A percentile compares a stretch with the other conserved stretches of the same genome.
These are phyloP conservation scores for pig (Sus scrofa) DNA, from an alignment of 2,113 vertebrate species.

Conservation along the genomic window DNA sequence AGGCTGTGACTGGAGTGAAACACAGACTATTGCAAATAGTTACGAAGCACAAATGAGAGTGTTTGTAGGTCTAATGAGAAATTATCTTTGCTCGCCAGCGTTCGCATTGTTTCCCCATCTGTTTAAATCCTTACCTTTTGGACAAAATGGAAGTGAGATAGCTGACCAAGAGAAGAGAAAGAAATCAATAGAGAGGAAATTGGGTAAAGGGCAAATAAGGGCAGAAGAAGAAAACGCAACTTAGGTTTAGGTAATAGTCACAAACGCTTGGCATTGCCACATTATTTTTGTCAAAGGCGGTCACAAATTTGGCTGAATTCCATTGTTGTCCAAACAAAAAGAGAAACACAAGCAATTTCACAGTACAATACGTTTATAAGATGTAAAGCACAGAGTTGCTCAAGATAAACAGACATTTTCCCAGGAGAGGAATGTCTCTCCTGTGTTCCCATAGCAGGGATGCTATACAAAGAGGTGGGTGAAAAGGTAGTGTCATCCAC, in stretches of 20 bases:
- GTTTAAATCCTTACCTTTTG: not conserved
- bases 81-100: not conserved
- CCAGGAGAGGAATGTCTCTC: not conserved
- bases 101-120: not conserved
- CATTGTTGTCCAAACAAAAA: not conserved
- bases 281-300: not conserved
- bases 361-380: not conserved
- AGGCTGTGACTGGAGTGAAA: not conserved
- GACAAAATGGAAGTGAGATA: not conserved
- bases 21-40: not conserved
- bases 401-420: not conserved
- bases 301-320: not conserved
- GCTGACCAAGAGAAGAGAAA: not conserved
- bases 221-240: not conserved
- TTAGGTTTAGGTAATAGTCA: not conserved
- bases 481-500: rapidly evolving
- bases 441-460: rapidly evolving
- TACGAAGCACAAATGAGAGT: not conserved
- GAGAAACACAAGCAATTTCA: not conserved
- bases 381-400: not conserved
- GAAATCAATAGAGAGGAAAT: not conserved
- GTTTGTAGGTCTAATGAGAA: not conserved
- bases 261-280: too few species aligned
- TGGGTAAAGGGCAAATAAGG: not conserved
- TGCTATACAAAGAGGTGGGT: not conserved